Evolutionary conservation across 2,113 vertebrate genomes (phyloP).

Genomic region (Equus przewalskii): DNA sequence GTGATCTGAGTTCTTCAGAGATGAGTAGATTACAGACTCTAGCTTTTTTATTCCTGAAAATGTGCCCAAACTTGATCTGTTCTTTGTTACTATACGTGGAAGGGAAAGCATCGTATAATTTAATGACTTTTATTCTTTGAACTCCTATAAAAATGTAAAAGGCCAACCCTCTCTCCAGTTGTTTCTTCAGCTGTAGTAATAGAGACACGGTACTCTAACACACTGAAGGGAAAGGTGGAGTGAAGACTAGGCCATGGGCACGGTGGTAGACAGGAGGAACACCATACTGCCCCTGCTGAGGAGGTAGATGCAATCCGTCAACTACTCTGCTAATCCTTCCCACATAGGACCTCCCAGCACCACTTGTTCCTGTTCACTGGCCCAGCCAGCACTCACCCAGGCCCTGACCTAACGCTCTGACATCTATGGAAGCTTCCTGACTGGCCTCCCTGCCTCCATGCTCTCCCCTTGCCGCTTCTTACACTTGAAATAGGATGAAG

Average conservation of each 20-base stretch:
- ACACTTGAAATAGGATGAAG: background rate
- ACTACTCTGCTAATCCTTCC: background rate
- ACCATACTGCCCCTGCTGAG: rapidly evolving
- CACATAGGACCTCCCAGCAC: rapidly evolving
- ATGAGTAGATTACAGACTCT: background rate
- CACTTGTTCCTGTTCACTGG: background rate
- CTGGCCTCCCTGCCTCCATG: background rate
- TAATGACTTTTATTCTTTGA: background rate
- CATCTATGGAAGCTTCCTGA: background rate
- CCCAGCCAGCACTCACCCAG: background rate
- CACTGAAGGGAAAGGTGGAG: background rate
- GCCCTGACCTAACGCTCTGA: background rate
- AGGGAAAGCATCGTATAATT: background rate
- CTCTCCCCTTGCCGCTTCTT: background rate
- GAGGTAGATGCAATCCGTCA: background rate
- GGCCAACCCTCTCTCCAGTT: background rate
- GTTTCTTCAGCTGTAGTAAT: background rate
- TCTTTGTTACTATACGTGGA: background rate
- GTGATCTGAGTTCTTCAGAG: background rate
- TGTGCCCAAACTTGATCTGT: background rate
- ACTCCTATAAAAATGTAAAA: background rate
- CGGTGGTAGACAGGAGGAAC: background rate
- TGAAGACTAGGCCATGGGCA: background rate
- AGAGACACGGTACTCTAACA: background rate
- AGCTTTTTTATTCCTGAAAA: background rate